A percentile compares a stretch with the other conserved stretches of the same genome.
Conservation (phyloP, 2,888 invertebrate species). For the Hyposoter didymator region DNA sequence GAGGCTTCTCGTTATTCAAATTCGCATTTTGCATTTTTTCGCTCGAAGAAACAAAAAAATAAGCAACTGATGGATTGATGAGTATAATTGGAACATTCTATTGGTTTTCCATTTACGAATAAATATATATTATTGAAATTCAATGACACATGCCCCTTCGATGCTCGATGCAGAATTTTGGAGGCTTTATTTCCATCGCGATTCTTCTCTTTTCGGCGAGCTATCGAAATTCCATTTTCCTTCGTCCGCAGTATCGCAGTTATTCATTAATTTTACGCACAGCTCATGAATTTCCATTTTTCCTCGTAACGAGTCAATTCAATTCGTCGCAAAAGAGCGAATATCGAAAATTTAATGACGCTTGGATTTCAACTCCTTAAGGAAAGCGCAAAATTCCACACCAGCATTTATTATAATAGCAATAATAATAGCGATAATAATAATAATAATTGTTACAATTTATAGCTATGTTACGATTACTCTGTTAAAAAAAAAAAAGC, state of each 20-base stretch:
- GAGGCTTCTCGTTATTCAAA: background rate
- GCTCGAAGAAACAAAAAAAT: background rate
- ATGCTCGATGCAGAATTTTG: background rate
- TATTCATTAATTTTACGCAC: background rate
- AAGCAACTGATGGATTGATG: background rate
- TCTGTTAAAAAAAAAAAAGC: slow-evolving; percentile 15
- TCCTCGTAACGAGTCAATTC: background rate
- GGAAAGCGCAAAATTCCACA: slow-evolving; percentile 54
- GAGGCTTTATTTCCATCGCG: background rate
- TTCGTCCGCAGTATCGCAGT: background rate
- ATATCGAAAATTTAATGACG: background rate
- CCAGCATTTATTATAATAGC: slow-evolving; percentile 48
- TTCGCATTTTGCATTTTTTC: slow-evolving; percentile 4
- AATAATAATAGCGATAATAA: slow-evolving; percentile 38
- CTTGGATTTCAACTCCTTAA: slow-evolving; percentile 18
- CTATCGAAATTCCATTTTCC: background rate
- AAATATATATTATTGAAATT: slow-evolving; percentile 9
- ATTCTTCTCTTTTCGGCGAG: background rate
- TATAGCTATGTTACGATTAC: slow-evolving; percentile 35
- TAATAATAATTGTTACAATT: slow-evolving; percentile 42
- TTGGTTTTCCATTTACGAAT: background rate
- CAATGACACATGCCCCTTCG: slow-evolving; percentile 7
- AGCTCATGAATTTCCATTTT: background rate
- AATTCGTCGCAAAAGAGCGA: background rate
- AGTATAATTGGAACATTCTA: background rate